Evolutionary conservation across 2,797 vertebrate species (phyloP).

Genomic region (Ataeniobius toweri): DNA sequence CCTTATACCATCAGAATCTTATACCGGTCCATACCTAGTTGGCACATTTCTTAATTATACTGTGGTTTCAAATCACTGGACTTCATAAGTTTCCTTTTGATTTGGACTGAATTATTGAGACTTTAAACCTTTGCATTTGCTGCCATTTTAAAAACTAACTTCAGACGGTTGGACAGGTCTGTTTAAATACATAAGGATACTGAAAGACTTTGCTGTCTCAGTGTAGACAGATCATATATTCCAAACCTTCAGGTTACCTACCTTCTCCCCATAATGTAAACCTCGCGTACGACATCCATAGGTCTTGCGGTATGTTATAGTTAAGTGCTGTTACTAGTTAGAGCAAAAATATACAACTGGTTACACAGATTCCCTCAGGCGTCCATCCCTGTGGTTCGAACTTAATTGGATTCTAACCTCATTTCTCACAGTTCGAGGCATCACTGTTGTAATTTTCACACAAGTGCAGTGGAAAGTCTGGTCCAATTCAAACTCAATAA

Average conservation of each 20-base stretch:
- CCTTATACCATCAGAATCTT: neutral
- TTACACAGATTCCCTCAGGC: slow-evolving; percentile 65
- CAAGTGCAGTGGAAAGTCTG: slow-evolving; percentile 88
- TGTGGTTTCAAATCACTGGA: neutral
- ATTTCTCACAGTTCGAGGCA: slow-evolving; percentile 70
- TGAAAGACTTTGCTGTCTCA: slow-evolving; percentile 10
- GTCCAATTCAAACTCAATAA: slow-evolving; percentile 94
- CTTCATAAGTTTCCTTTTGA: slow-evolving; percentile 10
- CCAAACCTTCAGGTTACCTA: slow-evolving; percentile 9
- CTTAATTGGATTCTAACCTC: slow-evolving; percentile 71
- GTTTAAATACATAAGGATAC: slow-evolving; percentile 8
- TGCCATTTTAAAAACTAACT: slow-evolving; percentile 20
- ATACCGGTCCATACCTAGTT: too few relatives aligned
- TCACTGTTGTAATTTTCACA: slow-evolving; percentile 82
- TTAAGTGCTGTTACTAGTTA: slow-evolving; percentile 68
- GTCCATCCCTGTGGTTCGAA: slow-evolving; percentile 64
- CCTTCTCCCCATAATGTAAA: slow-evolving; percentile 18
- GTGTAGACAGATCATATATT: slow-evolving; percentile 15
- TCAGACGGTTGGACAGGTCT: neutral
- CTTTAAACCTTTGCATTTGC: slow-evolving; percentile 24
- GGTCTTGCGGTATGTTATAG: slow-evolving; percentile 49
- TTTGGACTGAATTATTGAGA: slow-evolving; percentile 23
- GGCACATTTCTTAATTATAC: neutral
- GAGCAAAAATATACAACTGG: slow-evolving; percentile 71
- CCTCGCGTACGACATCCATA: slow-evolving; percentile 37